Percentiles rank a stretch among this genome's conserved stretches.
Evolutionary conservation across 2,113 vertebrate genomes (phyloP).

Genomic region (Notiomystis cincta): DNA sequence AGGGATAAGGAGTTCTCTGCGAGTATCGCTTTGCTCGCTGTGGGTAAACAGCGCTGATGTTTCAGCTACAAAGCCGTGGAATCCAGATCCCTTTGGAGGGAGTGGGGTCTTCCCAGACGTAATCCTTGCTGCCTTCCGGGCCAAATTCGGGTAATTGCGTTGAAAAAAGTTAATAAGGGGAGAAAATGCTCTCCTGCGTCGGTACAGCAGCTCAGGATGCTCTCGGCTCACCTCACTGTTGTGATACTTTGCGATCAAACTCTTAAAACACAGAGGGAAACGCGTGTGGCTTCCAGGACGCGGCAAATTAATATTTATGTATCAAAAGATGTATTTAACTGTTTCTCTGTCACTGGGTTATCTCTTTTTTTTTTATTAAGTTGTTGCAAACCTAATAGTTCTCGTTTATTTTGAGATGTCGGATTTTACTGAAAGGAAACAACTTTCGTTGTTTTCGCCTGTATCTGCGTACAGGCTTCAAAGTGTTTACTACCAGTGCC

Average conservation of each 20-base stretch:
- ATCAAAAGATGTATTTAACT: not conserved
- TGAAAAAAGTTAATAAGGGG: not conserved
- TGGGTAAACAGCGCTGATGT: not conserved
- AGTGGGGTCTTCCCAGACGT: not conserved
- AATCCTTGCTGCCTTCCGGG: not conserved
- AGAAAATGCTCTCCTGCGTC: not conserved
- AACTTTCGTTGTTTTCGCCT: not conserved
- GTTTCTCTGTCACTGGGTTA: not conserved
- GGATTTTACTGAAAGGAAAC: not conserved
- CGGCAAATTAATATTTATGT: not conserved
- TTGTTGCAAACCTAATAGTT: not conserved
- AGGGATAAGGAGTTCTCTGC: not conserved
- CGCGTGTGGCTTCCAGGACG: not conserved
- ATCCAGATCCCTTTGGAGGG: not conserved
- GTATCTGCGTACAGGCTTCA: not conserved
- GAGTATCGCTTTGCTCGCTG: not conserved
- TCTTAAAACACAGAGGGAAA: not conserved
- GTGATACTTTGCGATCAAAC: not conserved
- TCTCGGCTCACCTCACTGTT: not conserved
- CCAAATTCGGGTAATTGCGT: not conserved
- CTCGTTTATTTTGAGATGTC: not conserved
- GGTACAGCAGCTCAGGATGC: not conserved
- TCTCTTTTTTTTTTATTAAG: not conserved
- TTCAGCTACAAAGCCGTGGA: not conserved
- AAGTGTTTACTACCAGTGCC: not conserved